Base-by-base conservation (phyloP, 2,797 vertebrate genomes). In the Botia kubotai region DNA sequence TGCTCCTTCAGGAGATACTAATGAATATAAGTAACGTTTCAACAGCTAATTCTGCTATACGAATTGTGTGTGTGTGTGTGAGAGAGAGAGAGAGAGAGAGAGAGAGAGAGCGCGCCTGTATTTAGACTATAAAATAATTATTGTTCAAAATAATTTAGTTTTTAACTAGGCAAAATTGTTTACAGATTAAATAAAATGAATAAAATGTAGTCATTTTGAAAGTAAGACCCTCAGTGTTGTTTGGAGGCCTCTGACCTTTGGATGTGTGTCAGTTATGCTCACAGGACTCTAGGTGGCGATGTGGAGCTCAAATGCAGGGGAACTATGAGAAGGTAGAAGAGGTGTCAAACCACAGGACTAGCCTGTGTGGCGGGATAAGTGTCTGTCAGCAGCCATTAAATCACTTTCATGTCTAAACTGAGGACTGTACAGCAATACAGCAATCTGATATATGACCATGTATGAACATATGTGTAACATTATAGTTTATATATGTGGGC, bases 371-470 rank as follows among this genome's bases (percentile, higher is more conserved):
- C 68, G 36, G 62, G 67, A 62, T 33, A 3, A 52, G 13, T 33
- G 23, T 70, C 68, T 52, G 17, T 72, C 57, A 72, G 52, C 46
- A 53, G 43, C 16, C 19, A 65, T n/a, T 65, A n/a, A 65, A 23
- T 75, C 60, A 52, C 14, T 26, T 69, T 65, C 23, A 12, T 5
- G 29, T 63, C n/a, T 8, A 39, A 72, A 26, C 46, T 72, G 43
- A 10, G 62, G 39, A 57, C n/a, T 13, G 36, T 19, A 67, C 48
- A 67, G 46, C 60, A 76, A 67, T 43, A 62, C 62, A 65, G 29
- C 33, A 33, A 17, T 33, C 29, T 63, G 5, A 16, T 7, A 65
- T 36, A 65, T n/a, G 16, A 7, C 16, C 29, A 3, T 33, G 7
- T 33, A 65, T 36, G 62, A 8, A 36, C 29, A 58, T 7, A 62